These are phyloP conservation scores for Microchrysa polita DNA, from an alignment of 2,888 invertebrate genomes.

Conservation along the genomic window DNA sequence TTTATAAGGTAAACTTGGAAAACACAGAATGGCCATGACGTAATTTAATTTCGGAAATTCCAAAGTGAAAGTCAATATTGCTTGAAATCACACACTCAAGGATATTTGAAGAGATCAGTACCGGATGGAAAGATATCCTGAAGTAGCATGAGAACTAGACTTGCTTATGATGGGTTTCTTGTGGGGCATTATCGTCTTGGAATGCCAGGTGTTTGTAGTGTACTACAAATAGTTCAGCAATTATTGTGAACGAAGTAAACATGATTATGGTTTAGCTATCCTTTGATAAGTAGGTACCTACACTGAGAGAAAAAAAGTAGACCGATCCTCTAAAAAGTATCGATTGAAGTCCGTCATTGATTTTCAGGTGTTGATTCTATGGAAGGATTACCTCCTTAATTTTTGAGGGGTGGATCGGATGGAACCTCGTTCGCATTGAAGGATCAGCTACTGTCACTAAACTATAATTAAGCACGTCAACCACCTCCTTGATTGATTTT, in stretches of 20 bases:
- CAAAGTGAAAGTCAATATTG: conserved; percentile 43
- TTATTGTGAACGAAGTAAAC: not conserved
- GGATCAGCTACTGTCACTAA: too few relatives aligned
- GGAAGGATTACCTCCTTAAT: too few relatives aligned
- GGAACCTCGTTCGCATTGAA: too few relatives aligned
- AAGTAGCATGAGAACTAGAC: not conserved
- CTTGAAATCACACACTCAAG: conserved; percentile 26
- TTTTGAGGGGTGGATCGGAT: too few relatives aligned
- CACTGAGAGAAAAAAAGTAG: too few relatives aligned
- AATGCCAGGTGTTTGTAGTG: not conserved
- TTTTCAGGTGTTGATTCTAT: too few relatives aligned
- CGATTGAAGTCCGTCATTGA: too few relatives aligned
- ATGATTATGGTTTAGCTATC: not conserved
- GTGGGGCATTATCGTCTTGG: not conserved
- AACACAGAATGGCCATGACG: conserved; percentile 31
- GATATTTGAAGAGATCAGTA: conserved; percentile 35
- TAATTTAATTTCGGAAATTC: conserved; percentile 42
- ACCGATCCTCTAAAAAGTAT: too few relatives aligned
- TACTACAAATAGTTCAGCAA: not conserved
- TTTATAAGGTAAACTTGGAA: conserved; percentile 9
- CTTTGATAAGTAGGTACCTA: too few relatives aligned
- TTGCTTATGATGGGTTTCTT: not conserved
- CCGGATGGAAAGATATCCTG: conserved; percentile 31
- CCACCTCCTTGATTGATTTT: too few relatives aligned
- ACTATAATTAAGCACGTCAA: too few relatives aligned